These are phyloP conservation scores for Gymnothorax reevesii DNA, from an alignment of 2,797 vertebrate species.

Conservation along the genomic window DNA sequence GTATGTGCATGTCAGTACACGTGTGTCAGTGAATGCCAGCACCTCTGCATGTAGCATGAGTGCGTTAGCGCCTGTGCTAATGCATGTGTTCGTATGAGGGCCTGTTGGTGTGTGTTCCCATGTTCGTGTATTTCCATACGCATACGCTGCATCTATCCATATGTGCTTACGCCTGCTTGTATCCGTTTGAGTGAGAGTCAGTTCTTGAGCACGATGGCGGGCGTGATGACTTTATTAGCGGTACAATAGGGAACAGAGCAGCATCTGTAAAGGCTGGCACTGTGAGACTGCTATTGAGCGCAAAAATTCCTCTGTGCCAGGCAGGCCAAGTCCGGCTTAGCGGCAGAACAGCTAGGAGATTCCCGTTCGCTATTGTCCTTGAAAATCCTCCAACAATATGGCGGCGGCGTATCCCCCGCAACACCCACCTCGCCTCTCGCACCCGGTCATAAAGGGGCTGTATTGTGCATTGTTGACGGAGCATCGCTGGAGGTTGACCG, in stretches of 20 bases:
- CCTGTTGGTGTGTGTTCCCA: neutral
- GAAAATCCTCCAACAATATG: constrained; percentile 3
- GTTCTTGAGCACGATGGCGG: neutral
- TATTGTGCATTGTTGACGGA: constrained; percentile 9
- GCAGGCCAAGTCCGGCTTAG: constrained; percentile 28
- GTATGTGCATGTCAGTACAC: neutral
- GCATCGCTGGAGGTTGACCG: neutral
- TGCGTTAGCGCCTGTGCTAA: neutral
- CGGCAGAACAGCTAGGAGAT: neutral
- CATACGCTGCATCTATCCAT: neutral
- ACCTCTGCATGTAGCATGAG: neutral
- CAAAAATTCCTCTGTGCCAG: constrained; percentile 5
- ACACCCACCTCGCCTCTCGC: neutral
- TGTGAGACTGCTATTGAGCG: neutral
- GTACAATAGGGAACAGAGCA: neutral
- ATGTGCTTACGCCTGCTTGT: neutral
- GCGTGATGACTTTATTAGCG: neutral
- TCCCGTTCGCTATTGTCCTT: constrained; percentile 15
- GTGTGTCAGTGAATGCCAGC: neutral
- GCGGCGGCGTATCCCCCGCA: neutral
- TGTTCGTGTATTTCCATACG: neutral
- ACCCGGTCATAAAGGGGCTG: neutral
- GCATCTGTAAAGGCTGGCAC: neutral
- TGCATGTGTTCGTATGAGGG: neutral
- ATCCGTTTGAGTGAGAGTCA: neutral